Percentiles rank a stretch among this genome's conserved stretches.
Conservation (phyloP, 2,888 invertebrate species). For the Allolobophora icterica region DNA sequence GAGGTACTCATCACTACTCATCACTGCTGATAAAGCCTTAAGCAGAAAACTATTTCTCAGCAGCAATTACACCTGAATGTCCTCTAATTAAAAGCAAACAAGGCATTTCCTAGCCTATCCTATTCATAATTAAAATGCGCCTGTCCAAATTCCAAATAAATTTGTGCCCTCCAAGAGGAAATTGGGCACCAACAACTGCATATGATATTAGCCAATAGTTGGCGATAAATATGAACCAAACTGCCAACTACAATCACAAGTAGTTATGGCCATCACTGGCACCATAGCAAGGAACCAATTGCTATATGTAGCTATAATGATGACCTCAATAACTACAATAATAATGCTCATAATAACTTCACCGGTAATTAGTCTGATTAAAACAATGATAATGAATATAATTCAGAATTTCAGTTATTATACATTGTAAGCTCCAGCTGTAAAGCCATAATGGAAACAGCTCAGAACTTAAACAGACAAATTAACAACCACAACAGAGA, state of each 20-base stretch:
- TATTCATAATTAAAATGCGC: background rate
- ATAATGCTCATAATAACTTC: background rate
- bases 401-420: background rate
- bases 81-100: conserved; percentile 4
- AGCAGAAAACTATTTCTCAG: background rate
- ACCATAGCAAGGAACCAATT: background rate
- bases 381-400: background rate
- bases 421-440: background rate
- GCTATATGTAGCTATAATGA: background rate
- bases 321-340: background rate
- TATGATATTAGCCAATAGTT: background rate
- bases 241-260: background rate
- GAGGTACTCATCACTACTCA: too few species aligned
- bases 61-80: conserved; percentile 14
- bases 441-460: background rate
- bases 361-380: background rate
- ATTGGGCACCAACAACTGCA: background rate
- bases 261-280: background rate
- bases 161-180: background rate
- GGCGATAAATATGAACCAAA: background rate
- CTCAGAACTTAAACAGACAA: too few species aligned
- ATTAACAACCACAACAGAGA: too few species aligned
- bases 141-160: conserved; percentile 1
- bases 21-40: background rate
- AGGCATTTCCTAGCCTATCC: conserved; percentile 11